Evolutionary conservation across 2,888 invertebrate genomes (phyloP), one percentile per base, ranked within the genome.

Genomic region (Trachelus troglodyta): DNA sequence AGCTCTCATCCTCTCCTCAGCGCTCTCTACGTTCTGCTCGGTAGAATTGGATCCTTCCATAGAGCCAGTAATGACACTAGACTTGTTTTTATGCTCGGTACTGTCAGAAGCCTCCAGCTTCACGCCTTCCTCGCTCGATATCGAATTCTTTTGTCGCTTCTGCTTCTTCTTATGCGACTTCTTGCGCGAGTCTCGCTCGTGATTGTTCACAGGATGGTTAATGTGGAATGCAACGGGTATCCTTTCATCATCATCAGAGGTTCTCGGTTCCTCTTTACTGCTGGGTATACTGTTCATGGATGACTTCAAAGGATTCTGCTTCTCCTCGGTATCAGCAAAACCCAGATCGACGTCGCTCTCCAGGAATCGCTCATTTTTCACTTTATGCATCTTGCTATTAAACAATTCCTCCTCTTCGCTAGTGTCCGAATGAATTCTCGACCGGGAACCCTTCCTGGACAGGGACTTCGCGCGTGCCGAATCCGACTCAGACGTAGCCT

Each of bases 161-260:
- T 96, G 96, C 87, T 96, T 97, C 93, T 96, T 97, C 91, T 96
- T 97, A 88, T 97, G 97, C 0, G 92, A 92, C 88, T 96, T 97
- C 89, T 95, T 96, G 12, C 96, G 93, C 74, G 93, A 85, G 73
- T 92, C 91, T 34, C 91, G 85, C 35, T 90, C 90, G 77, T 91
- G 90, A 81, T 91, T 91, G 77, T 91, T 91, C 0, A 86, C 83
- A 4, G 87, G 83, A 37, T 88, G 89, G 82, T 85, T 89, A 11
- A 85, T 80, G 69, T 88, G 89, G 80, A 88, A 90, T 0, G 86
- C 80, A 15, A 87, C 84, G 0, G 87, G 80, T 23, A 89, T 83
- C 31, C 88, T 84, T 37, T 91, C 91, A 33, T 91, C 91, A 73
- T 92, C 91, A 74, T 92, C 91, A 2, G 91, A 90, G 0, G 91